Conservation (phyloP, 2,113 vertebrate genomes). For the Hydropotes inermis region DNA sequence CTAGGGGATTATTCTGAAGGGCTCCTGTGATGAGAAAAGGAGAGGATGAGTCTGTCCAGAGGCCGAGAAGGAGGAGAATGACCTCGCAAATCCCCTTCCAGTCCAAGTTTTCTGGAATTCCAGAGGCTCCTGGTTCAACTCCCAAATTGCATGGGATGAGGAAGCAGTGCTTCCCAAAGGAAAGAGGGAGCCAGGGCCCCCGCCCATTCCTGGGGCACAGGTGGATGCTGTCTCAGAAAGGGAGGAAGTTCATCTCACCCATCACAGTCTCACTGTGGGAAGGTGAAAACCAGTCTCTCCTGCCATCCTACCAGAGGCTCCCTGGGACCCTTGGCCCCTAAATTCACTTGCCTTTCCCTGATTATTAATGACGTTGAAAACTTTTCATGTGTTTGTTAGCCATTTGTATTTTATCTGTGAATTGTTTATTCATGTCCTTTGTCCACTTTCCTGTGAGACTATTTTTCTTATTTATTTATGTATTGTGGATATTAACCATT, state of each 20-base stretch:
- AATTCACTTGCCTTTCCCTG: not conserved
- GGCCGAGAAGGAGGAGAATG: not conserved
- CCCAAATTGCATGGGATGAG: not conserved
- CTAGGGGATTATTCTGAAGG: not conserved
- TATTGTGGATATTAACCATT: not conserved
- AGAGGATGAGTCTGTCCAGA: not conserved
- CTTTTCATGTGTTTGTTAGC: not conserved
- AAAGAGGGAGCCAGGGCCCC: not conserved
- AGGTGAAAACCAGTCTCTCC: not conserved
- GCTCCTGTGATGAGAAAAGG: not conserved
- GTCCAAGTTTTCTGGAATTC: not conserved
- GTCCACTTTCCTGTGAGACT: not conserved
- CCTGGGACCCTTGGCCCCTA: not conserved
- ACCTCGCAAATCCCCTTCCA: not conserved
- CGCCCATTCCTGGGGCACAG: conserved; percentile 37
- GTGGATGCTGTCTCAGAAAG: not conserved
- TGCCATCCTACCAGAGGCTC: not conserved
- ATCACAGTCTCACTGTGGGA: not conserved
- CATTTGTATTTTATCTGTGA: not conserved
- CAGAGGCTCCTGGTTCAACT: not conserved
- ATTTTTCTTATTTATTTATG: not conserved
- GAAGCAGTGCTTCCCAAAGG: conserved; percentile 34
- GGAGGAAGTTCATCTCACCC: not conserved
- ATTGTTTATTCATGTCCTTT: not conserved
- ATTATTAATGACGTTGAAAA: not conserved